Evolutionary conservation across 2,888 invertebrate genomes (phyloP), one percentile per base, ranked within the genome.

Genomic region (Cyclophora albipunctata): DNA sequence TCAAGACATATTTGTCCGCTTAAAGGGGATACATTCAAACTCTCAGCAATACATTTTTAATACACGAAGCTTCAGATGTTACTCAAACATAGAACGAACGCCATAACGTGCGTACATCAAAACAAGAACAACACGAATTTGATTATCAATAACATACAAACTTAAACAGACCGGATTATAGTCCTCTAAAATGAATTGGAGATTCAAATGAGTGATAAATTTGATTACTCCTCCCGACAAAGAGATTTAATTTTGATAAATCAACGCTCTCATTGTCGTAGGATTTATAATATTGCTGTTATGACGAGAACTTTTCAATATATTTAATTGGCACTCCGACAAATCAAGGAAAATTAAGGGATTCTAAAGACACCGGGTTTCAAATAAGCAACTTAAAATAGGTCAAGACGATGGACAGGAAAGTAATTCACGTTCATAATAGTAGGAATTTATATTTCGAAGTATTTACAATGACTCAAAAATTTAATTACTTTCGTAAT

Each of bases 221-320:
- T 86, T 84, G 84, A 87, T 87, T 87, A 83, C 75, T 75, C 60
- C 63, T 70, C 71, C 69, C 67, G 65, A 85, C 84, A 84, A 85
- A 82, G 81, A 84, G 84, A 86, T 86, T 86, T 83, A 75, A 84
- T 85, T 87, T 82, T 78, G 82, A 85, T 85, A 86, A 84, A 84
- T 85, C 82, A 85, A 73, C 78, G 78, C 75, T 75, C 75, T 75
- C 74, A 83, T 82, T 84, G 83, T 82, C 74, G 75, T 64, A 63
- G 59, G 73, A 80, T 81, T 80, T 81, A 82, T 81, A 72, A 77
- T 75, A 69, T 78, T 72, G 64, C 64, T 70, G 61, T 62, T 59
- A 59, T 64, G 66, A 71, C 62, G 61, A 59, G 63, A 66, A 60
- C 56, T 66, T 69, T 67, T 67, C 62, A 62, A 66, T 60, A 62